Conservation (phyloP, 1,140 invertebrate species). For the Drosophila sucinea region DNA sequence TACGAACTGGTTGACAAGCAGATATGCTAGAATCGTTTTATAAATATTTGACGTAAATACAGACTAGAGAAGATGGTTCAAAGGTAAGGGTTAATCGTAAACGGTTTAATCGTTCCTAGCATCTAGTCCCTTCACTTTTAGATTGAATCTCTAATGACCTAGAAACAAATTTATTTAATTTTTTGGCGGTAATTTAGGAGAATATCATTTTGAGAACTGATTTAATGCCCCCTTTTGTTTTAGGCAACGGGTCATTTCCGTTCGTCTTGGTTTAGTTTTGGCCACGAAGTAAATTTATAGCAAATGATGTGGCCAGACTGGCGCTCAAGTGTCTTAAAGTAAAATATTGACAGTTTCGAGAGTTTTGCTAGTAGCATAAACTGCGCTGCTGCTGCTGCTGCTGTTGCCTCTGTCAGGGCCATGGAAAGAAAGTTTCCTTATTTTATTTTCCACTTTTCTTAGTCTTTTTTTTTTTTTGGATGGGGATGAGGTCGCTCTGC, state of each 20-base stretch:
- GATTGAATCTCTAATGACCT: too few relatives aligned
- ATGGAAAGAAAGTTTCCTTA: slow-evolving; percentile 63
- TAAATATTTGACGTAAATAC: too few relatives aligned
- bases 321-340: slow-evolving; percentile 62
- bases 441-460: slow-evolving; percentile 24
- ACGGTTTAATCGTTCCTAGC: too few relatives aligned
- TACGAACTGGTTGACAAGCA: too few relatives aligned
- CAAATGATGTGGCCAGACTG: slow-evolving; percentile 65
- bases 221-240: not conserved
- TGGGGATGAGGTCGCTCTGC: not conserved
- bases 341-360: slow-evolving; percentile 77
- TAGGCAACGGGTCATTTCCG: slow-evolving; percentile 27
- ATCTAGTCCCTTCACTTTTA: too few relatives aligned
- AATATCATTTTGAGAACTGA: slow-evolving; percentile 1
- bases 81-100: too few relatives aligned
- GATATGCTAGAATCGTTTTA: too few relatives aligned
- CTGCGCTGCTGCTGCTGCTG: slow-evolving; percentile 28
- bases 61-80: too few relatives aligned
- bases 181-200: not conserved
- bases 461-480: slow-evolving; percentile 14
- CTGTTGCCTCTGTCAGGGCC: slow-evolving; percentile 44
- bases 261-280: slow-evolving; percentile 39
- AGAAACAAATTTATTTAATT: not conserved
- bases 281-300: slow-evolving; percentile 69
- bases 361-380: slow-evolving; percentile 60